Base-by-base conservation (phyloP, 2,888 invertebrate genomes). In the Seladonia tumulorum region DNA sequence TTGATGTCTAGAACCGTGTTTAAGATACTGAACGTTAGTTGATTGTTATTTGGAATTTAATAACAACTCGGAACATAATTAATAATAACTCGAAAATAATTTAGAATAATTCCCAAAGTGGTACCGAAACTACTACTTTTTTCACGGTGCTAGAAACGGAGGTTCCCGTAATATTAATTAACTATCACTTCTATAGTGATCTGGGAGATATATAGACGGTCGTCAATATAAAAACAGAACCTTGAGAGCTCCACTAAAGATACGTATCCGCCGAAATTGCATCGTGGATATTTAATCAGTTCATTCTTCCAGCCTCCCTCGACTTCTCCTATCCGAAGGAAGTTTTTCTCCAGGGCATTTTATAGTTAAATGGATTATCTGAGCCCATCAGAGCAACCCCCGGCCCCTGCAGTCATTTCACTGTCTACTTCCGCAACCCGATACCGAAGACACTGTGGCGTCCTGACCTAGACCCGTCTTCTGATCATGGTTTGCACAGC, bases 351-450 rank as follows among this genome's bases (percentile, higher is more conserved):
- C 60, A 0, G 16, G 60, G 60, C 5, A 25, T 60, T 60, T 60
- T 60, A 60, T 29, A 60, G 60, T 60, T 60, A 60, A 60, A 60
- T 60, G 60, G 60, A 60, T 60, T 60, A 60, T 60, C 25, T 25
- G 60, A 60, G 16, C 14, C 60, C 25, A 29, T 60, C 25, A 5
- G 60, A 29, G 25, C 60, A 29, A 25, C 60, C 60, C 60, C 60
- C 22, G 14, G 5, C 25, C 25, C 25, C 60, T 10, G 25, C 60
- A 60, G 12, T 29, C 60, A 25, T 25, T 60, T 16, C 5, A 60
- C 25, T 16, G 60, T 60, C 60, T 25, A 14, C 60, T 60, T 60
- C 60, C 60, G 60, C 25, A 60, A 29, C 60, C 25, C 60, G 60
- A 60, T 25, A 60, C 25, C 14, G 25, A 29, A 60, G 16, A 60